Evolutionary conservation across 2,888 invertebrate species (phyloP), one percentile per base, ranked within the genome.

Genomic region (Ethmia dodecea): DNA sequence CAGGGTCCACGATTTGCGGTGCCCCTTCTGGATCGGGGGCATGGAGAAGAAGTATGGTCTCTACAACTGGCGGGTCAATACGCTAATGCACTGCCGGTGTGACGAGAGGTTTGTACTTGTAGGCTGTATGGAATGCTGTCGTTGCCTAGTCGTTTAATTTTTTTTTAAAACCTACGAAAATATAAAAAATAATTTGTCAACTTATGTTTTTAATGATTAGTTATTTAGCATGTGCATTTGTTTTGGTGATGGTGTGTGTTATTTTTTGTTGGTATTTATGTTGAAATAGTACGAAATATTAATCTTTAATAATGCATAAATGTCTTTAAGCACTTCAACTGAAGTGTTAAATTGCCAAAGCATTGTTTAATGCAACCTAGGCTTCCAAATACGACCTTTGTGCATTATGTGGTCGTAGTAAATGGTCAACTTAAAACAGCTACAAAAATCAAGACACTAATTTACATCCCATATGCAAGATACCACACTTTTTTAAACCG

Each of bases 11-110:
- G 97, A 97, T 70, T 86, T 91, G 13, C 88, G 92, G 33, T 97
- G 97, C 72, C 94, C 94, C 0, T 89, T 92, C 68, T 94, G 91
- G 88, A 96, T 97, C 49, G 90, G 92, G 0, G 94, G 92, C 1
- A 92, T 96, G 87, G 91, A 93, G 62, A 91, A 90, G 55, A 94
- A 94, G 60, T 97, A 93, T 61, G 94, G 94, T 25, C 78, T 95
- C 22, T 95, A 94, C 87, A 97, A 97, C 75, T 96, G 94, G 91
- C 89, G 96, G 18, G 90, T 96, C 44, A 95, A 94, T 61, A 97
- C 96, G 11, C 86, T 97, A 47, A 96, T 95, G 89, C 96, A 97
- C 62, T 97, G 97, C 81, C 90, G 92, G 49, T 97, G 97, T 70
- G 97, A 97, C 73, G 93, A 94, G 83, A 92, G 94, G 95, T 95